phyloP scores from a whole-genome alignment of 1,140 invertebrate species.

The Drosophila pruinosa region DNA sequence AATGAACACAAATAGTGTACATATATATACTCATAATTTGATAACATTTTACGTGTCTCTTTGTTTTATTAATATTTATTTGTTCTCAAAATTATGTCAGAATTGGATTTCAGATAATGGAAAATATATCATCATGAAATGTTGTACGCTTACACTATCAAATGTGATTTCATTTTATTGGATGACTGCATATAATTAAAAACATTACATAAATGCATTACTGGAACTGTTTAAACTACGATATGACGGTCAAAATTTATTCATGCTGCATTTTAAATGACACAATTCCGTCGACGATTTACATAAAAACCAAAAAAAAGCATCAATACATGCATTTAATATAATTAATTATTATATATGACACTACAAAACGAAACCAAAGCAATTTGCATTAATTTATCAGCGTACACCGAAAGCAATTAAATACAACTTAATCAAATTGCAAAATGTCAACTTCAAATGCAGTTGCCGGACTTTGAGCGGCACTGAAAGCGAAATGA shows the following conservation, averaged over 20 bases:
- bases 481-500: slow-evolving; percentile 55
- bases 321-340: slow-evolving; percentile 38
- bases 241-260: slow-evolving; percentile 6
- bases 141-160: neutral
- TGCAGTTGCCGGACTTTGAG: slow-evolving; percentile 28
- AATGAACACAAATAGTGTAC: too few species aligned
- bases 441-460: slow-evolving; percentile 71
- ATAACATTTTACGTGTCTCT: too few species aligned
- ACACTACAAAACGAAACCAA: slow-evolving; percentile 40
- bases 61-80: too few species aligned
- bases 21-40: too few species aligned
- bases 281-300: slow-evolving; percentile 19
- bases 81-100: neutral
- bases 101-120: neutral
- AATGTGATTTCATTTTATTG: neutral
- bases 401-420: slow-evolving; percentile 68
- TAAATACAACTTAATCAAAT: slow-evolving; percentile 77
- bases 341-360: slow-evolving; percentile 65
- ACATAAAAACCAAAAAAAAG: slow-evolving; percentile 24
- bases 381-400: slow-evolving; percentile 73
- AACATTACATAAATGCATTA: neutral
- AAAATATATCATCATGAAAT: neutral
- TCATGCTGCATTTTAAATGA: slow-evolving; percentile 24
- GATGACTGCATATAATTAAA: slow-evolving; percentile 2
- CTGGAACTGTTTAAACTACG: neutral